phyloP scores from a whole-genome alignment of 2,113 vertebrate species.

The Bubalus kerabau region DNA sequence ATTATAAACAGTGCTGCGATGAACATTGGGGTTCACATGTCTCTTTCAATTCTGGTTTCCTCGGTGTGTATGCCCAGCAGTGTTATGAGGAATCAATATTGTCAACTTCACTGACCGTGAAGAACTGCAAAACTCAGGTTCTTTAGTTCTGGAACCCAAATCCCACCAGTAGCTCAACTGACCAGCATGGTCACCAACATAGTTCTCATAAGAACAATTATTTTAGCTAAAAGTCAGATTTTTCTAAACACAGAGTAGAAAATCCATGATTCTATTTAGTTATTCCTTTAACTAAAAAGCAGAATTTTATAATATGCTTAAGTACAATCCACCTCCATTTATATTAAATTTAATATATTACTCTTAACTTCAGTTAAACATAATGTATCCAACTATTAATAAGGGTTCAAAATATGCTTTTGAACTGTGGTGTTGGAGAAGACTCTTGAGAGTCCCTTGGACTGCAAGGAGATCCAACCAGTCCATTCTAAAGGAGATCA shows the following conservation, averaged over 20 bases:
- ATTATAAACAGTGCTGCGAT: fast-evolving
- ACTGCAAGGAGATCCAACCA: no score
- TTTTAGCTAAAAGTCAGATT: background rate
- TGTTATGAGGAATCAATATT: background rate
- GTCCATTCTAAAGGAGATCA: no score
- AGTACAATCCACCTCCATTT: background rate
- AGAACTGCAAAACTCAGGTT: background rate
- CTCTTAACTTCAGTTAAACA: background rate
- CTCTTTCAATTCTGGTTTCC: no score
- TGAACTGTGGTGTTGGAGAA: no score
- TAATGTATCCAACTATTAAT: background rate
- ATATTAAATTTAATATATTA: background rate
- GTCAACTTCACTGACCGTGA: background rate
- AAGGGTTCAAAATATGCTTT: background rate
- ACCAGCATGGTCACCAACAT: background rate
- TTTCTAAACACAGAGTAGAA: background rate
- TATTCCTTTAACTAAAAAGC: background rate
- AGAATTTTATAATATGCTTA: background rate
- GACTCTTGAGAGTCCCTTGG: no score
- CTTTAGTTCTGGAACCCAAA: background rate
- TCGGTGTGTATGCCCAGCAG: no score
- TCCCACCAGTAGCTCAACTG: background rate
- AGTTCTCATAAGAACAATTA: background rate
- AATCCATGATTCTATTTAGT: background rate
- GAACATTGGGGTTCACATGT: fast-evolving